phyloP scores from a whole-genome alignment of 2,888 invertebrate genomes.

The Prostheceraeus crozeri region DNA sequence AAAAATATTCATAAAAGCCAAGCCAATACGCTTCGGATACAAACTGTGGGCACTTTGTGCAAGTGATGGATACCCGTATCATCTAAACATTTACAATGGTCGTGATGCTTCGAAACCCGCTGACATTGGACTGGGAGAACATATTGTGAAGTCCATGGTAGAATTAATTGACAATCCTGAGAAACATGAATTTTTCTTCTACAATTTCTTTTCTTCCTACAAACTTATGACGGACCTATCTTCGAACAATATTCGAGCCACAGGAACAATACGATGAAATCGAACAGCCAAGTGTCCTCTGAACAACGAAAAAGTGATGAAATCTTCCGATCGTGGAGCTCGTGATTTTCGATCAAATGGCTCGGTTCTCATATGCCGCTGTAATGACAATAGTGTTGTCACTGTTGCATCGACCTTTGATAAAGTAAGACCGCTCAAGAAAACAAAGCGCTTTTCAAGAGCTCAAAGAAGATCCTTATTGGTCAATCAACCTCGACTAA shows the following conservation, averaged over 20 bases:
- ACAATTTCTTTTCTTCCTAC: conserved; percentile 14
- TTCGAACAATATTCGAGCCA: conserved; percentile 10
- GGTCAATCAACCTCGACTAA: conserved; percentile 12
- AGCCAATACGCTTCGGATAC: conserved; percentile 14
- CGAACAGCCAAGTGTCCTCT: conserved; percentile 20
- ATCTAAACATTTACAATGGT: conserved; percentile 4
- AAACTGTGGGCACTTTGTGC: conserved; percentile 7
- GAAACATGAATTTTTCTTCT: conserved; percentile 5
- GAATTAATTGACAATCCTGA: conserved; percentile 2
- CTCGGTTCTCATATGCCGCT: conserved; percentile 4
- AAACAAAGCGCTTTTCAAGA: background rate
- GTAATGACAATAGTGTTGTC: conserved; percentile 26
- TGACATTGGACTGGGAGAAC: background rate
- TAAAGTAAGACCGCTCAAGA: background rate
- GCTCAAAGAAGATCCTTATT: background rate
- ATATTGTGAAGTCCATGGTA: background rate
- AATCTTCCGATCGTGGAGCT: conserved; percentile 5
- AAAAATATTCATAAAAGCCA: conserved; percentile 14
- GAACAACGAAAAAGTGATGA: conserved; percentile 3
- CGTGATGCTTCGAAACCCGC: background rate
- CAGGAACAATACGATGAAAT: conserved; percentile 13
- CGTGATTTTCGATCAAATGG: conserved; percentile 1
- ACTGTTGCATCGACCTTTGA: conserved; percentile 16
- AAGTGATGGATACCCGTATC: background rate
- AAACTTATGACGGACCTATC: background rate